A percentile compares a stretch with the other conserved stretches of the same genome.
These are phyloP conservation scores for Chaetura pelagica DNA, from an alignment of 2,113 vertebrate species.

Conservation along the genomic window DNA sequence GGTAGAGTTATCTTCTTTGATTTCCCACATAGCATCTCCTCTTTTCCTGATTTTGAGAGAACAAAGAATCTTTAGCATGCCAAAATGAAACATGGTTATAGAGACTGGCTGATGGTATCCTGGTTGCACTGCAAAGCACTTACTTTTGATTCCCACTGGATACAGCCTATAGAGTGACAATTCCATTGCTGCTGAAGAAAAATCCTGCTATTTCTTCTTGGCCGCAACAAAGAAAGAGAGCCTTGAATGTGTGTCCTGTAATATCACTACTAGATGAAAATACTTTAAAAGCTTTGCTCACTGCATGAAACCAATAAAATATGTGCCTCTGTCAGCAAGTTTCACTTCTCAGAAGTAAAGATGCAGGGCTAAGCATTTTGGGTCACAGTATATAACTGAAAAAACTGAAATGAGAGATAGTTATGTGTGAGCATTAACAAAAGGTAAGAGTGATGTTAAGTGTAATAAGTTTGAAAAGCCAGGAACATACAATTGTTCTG, in stretches of 20 bases:
- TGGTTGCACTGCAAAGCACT: not conserved
- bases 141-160: not conserved
- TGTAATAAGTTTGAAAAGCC: constrained; percentile 24
- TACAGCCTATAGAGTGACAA: too few species aligned
- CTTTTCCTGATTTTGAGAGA: not conserved
- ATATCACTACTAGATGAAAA: not conserved
- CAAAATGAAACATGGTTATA: not conserved
- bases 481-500: constrained; percentile 18
- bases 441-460: not conserved
- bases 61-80: not conserved
- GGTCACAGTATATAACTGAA: not conserved
- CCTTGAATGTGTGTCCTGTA: not conserved
- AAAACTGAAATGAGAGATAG: not conserved
- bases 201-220: not conserved
- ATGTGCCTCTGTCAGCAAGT: not conserved
- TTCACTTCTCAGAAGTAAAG: not conserved
- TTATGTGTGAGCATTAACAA: not conserved
- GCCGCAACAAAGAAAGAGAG: not conserved
- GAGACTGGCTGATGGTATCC: not conserved
- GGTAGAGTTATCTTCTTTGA: not conserved
- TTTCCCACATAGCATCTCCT: not conserved
- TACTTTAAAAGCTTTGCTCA: not conserved
- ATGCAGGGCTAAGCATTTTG: not conserved
- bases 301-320: not conserved
- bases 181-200: not conserved